Evolutionary conservation across 2,113 vertebrate species (phyloP), one percentile per base, ranked within the genome.

Genomic region (Corvus cornix): DNA sequence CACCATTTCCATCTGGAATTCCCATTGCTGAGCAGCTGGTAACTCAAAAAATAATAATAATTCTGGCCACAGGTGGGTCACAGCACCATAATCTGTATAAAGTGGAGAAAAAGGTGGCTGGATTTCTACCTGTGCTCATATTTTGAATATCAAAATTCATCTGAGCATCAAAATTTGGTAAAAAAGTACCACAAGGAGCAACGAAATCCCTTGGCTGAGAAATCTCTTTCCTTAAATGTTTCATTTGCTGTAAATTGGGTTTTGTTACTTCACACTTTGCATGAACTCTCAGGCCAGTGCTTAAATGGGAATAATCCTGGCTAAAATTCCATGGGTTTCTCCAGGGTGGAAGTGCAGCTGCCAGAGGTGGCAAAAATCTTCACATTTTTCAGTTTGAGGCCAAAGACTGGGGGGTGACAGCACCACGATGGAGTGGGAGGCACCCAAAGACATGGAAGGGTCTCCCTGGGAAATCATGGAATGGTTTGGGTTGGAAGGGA

Each of bases 361-460:
- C 64, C 75, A 56, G 35, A 27, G 55, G 37, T 4, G 35, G 87
- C 55, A 81, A 82, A 88, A 68, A 81, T 21, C 31, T 90, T 75
- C 60, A 19, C 20, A 41, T 39, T 60, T 60, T 39, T 27, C 16
- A 13, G 49, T 66, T 52, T 24, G 35, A 85, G 69, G 62, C 46
- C 46, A 66, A 85, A 88, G 24, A 9, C 41, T 51, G 37, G 2
- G 0, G 0, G n/a, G 39, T 33, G 90, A 49, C 11, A 39, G 27
- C 3, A 5, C 4, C 0, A 0, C n/a, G 23, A 18, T 2, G 1
- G 26, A 30, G 35, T 73, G 63, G 48, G 58, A 90, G 16, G 41
- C 56, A 75, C 22, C 27, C 51, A 13, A n/a, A 68, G 27, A 23
- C 11, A 19, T 76, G 77, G 39, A 62, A 91, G 48, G 13, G 8